Evolutionary conservation across 2,888 invertebrate species (phyloP).

Genomic region (Nomada ferruginata): DNA sequence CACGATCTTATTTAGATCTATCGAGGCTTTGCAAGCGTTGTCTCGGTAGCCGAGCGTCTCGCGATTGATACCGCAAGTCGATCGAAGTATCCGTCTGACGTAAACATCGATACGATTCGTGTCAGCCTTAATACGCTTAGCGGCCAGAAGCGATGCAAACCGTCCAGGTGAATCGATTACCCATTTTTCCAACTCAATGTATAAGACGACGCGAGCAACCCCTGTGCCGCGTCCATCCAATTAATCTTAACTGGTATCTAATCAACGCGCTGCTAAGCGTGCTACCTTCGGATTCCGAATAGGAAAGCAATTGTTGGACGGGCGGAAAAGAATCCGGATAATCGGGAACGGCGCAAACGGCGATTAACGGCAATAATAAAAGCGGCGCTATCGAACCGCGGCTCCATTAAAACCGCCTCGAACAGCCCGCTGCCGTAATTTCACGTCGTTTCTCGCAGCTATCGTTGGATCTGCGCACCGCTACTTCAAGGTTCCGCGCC

Average conservation of each 20-base stretch:
- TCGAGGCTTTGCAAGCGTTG: not conserved
- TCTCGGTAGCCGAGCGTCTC: constrained; percentile 5
- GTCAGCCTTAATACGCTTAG: constrained; percentile 2
- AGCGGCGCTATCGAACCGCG: constrained; percentile 44
- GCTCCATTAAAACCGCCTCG: constrained; percentile 62
- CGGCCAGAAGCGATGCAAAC: not conserved
- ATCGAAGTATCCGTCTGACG: not conserved
- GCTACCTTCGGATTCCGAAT: not conserved
- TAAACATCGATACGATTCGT: not conserved
- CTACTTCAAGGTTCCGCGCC: constrained; percentile 61
- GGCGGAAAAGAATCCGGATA: constrained; percentile 13
- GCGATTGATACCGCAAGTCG: not conserved
- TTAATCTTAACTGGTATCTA: constrained; percentile 29
- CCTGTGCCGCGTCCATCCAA: not conserved
- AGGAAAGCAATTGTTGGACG: not conserved
- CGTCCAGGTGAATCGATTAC: not conserved
- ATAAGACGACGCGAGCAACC: not conserved
- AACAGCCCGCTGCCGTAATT: constrained; percentile 65
- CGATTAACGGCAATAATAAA: constrained; percentile 52
- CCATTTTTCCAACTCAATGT: constrained; percentile 5
- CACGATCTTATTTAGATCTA: not conserved
- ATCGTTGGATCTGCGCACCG: constrained; percentile 65
- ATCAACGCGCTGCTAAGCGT: not conserved
- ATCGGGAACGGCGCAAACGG: constrained; percentile 24
- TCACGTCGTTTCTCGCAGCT: constrained; percentile 66